Conservation (phyloP, 2,113 vertebrate genomes). For the Cepphus grylle region DNA sequence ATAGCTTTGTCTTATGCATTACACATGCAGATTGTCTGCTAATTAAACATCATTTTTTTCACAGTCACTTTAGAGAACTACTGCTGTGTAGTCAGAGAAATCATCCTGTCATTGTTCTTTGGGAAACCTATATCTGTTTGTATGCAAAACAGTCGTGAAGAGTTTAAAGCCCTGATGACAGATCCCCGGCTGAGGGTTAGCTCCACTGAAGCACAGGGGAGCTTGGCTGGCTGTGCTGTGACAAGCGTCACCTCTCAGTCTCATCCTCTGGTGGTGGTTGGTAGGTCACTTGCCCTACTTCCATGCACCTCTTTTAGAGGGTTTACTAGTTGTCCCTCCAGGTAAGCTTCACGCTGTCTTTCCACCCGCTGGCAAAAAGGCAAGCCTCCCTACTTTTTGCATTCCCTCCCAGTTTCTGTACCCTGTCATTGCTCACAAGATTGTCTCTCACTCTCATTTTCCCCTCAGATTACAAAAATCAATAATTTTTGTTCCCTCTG, state of each 20-base stretch:
- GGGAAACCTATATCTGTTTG: not conserved
- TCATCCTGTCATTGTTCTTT: not conserved
- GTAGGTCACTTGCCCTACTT: not conserved
- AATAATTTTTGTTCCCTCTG: not conserved
- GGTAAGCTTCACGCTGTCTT: not conserved
- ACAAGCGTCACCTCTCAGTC: not conserved
- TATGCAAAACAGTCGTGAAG: not conserved
- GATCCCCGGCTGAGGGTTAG: not conserved
- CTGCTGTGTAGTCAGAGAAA: not conserved
- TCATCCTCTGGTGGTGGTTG: not conserved
- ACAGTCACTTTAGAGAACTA: not conserved
- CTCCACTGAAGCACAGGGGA: not conserved
- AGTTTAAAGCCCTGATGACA: not conserved
- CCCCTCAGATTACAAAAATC: not conserved
- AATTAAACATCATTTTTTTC: not conserved
- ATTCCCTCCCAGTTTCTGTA: not conserved
- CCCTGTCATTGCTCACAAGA: not conserved
- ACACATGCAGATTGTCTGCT: not conserved
- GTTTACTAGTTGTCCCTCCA: not conserved
- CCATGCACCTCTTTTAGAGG: rapidly evolving
- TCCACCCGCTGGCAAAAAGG: not conserved
- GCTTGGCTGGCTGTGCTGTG: not conserved
- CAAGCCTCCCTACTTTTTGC: not conserved
- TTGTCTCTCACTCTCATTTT: not conserved
- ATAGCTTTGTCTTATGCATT: not conserved